A percentile compares a stretch with the other conserved stretches of the same genome.
Conservation (phyloP, 2,888 invertebrate genomes). For the Gerris lacustris region DNA sequence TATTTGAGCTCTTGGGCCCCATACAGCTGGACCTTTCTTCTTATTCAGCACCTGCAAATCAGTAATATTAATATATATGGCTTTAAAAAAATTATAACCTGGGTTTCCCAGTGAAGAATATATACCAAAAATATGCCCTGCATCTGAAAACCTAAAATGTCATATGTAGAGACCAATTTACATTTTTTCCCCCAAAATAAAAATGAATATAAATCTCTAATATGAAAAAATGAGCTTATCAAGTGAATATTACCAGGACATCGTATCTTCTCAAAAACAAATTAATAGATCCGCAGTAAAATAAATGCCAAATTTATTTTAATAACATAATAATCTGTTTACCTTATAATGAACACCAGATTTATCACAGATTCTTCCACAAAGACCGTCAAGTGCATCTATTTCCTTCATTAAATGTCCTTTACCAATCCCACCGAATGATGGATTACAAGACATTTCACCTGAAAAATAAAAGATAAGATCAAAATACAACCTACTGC, state of each 20-base stretch:
- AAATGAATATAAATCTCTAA: too few relatives aligned
- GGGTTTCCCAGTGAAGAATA: too few relatives aligned
- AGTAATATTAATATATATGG: neutral
- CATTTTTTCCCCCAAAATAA: too few relatives aligned
- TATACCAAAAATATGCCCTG: too few relatives aligned
- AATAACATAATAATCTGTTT: constrained; percentile 13
- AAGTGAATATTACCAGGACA: too few relatives aligned
- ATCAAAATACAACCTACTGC: constrained; percentile 6
- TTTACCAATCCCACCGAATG: constrained; percentile 86
- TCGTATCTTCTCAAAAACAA: too few relatives aligned
- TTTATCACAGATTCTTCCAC: constrained; percentile 63
- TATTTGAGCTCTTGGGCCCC: constrained; percentile 80
- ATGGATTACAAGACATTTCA: constrained; percentile 89
- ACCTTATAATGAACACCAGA: constrained; percentile 70
- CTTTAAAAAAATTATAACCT: too few relatives aligned
- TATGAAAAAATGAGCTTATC: too few relatives aligned
- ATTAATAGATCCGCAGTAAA: neutral
- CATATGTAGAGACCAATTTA: too few relatives aligned
- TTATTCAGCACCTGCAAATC: constrained; percentile 53
- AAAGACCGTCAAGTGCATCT: constrained; percentile 78
- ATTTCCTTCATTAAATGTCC: constrained; percentile 77
- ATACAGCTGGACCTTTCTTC: constrained; percentile 74
- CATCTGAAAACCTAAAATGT: too few relatives aligned
- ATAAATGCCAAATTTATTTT: neutral
- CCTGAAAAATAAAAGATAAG: constrained; percentile 41